These are phyloP conservation scores for Arge pagana DNA, from an alignment of 2,888 invertebrate genomes.

Conservation along the genomic window DNA sequence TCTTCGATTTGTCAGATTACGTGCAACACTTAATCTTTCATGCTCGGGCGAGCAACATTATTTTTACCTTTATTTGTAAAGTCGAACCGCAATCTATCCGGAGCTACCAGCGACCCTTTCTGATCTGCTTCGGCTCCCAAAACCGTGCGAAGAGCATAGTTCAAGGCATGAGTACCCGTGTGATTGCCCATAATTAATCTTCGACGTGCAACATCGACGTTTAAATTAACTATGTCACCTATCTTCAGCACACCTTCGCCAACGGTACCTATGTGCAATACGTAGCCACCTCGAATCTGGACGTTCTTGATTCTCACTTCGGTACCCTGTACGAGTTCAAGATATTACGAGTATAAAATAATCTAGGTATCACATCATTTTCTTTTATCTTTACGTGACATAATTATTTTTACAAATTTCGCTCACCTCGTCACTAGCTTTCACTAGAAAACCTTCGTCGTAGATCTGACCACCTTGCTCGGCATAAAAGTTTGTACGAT, in stretches of 20 bases:
- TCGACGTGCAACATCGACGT: constrained; percentile 84
- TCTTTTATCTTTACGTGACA: not conserved
- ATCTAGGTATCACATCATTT: too few species aligned
- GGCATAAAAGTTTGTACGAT: constrained; percentile 95
- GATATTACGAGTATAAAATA: not conserved
- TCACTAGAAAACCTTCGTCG: constrained; percentile 91
- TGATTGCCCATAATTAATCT: constrained; percentile 98
- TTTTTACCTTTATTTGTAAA: constrained; percentile 81
- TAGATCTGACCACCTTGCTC: constrained; percentile 99
- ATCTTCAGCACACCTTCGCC: constrained; percentile 78
- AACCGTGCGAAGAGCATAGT: constrained; percentile 90
- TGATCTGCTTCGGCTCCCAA: constrained; percentile 92
- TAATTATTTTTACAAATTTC: not conserved
- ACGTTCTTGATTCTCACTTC: constrained; percentile 93
- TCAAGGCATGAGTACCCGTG: constrained; percentile 95
- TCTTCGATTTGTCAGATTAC: too few species aligned
- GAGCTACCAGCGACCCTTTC: constrained; percentile 95
- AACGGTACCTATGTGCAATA: constrained; percentile 89
- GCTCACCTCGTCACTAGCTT: constrained; percentile 73
- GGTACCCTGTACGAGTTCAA: constrained; percentile 61
- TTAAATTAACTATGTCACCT: constrained; percentile 82
- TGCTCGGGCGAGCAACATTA: constrained; percentile 8
- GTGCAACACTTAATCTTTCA: not conserved
- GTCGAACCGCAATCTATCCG: constrained; percentile 95
- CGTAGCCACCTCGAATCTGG: constrained; percentile 94